Evolutionary conservation across 2,113 vertebrate genomes (phyloP), one percentile per base, ranked within the genome.

Genomic region (Dasypus novemcinctus): DNA sequence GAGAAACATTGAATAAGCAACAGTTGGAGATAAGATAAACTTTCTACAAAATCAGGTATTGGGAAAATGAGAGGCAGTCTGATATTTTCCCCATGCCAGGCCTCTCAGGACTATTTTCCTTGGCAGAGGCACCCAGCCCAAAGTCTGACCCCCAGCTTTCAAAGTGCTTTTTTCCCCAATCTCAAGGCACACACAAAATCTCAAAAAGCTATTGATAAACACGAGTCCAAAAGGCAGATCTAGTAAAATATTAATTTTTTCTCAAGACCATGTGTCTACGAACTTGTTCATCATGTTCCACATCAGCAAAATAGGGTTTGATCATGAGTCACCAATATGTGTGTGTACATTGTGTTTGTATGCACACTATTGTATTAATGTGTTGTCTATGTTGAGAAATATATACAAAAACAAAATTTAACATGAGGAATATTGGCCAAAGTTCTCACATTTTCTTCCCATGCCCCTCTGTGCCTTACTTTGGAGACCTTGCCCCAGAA

Each of bases 391-490:
- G 25, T 36, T 29, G 2, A 41, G 43, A 81, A 79, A 25, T 27
- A 63, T 71, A 54, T 7, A 18, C 4, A 71, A 63, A 85, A 33
- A 33, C 71, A 46, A 86, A 63, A 46, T 12, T 36, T 83, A 59
- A 15, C 4, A 31, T 17, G 21, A 52, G 2, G 38, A 29, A 18
- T 23, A 33, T 18, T 18, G 18, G 2, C 1, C 21, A 15, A 46
- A 43, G 20, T 38, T n/a, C 46, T 63, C 10, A 11, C 1, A 7
- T 20, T 25, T 49, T 27, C 66, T 87, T 38, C 5, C 14, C 38
- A 13, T 3, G 1, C 1, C 3, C 3, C 0, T 1, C 31, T 29
- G 1, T 4, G 46, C 15, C 12, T 27, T 31, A 0, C 10, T 66
- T 57, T 52, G 63, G 69, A 79, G 54, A 68, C 12, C 38, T 41